These are phyloP conservation scores for Lagodon rhomboides DNA, from an alignment of 2,797 vertebrate genomes.

Conservation along the genomic window DNA sequence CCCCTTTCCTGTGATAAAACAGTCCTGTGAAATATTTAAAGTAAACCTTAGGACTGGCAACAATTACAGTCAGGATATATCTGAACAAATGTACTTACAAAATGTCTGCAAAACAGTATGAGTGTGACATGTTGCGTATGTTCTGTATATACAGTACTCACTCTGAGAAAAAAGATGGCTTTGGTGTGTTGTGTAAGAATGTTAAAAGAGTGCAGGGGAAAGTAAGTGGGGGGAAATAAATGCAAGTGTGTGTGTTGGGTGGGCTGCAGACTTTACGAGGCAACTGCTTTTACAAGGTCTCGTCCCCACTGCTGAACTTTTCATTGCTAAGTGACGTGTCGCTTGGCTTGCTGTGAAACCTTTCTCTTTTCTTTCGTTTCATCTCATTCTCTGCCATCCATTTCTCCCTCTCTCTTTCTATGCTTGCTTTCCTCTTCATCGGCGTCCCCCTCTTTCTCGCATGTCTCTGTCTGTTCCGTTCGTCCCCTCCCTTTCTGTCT, in stretches of 20 bases:
- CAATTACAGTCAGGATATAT: constrained; percentile 1
- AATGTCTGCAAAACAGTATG: not conserved
- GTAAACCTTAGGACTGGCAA: not conserved
- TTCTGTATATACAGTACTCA: constrained; percentile 2
- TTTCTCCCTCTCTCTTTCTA: constrained; percentile 57
- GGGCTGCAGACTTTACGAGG: constrained; percentile 56
- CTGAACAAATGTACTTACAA: constrained; percentile 14
- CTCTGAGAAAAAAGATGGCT: not conserved
- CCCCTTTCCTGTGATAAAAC: not conserved
- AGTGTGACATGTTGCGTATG: not conserved
- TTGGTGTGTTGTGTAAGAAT: constrained; percentile 6
- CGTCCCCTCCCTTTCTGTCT: constrained; percentile 76
- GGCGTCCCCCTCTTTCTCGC: constrained; percentile 38
- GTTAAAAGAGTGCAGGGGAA: constrained; percentile 12
- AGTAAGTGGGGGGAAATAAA: not conserved
- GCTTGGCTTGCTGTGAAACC: constrained; percentile 61
- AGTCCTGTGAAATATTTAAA: not conserved
- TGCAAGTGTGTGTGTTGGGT: constrained; percentile 32
- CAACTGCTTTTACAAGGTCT: constrained; percentile 67
- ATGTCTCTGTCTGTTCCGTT: constrained; percentile 63
- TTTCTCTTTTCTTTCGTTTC: constrained; percentile 57
- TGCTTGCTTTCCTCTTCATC: constrained; percentile 62
- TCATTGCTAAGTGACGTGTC: constrained; percentile 60
- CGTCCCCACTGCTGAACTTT: constrained; percentile 70
- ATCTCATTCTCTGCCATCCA: constrained; percentile 63